Conservation (phyloP, 2,113 vertebrate genomes). For the Nycticorax nycticorax region DNA sequence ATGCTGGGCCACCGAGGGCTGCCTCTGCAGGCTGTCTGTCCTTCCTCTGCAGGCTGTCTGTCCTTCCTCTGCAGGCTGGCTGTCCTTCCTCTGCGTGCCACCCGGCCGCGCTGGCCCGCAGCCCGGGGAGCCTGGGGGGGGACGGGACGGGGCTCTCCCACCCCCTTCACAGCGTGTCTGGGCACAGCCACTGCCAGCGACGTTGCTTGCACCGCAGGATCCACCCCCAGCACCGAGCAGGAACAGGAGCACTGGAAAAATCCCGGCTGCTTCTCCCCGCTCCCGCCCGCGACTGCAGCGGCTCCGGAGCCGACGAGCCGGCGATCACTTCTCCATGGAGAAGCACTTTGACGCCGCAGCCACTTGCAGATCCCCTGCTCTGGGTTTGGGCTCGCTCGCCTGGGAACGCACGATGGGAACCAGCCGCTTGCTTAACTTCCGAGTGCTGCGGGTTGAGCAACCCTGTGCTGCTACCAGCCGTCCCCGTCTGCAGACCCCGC, state of each 20-base stretch:
- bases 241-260: neutral
- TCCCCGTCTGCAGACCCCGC: neutral
- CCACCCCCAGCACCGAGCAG: neutral
- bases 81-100: neutral
- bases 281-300: rapidly evolving
- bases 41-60: too few species aligned
- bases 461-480: neutral
- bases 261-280: neutral
- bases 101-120: rapidly evolving
- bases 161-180: rapidly evolving
- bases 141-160: neutral
- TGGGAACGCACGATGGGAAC: rapidly evolving
- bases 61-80: too few species aligned
- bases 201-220: rapidly evolving
- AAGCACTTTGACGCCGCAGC: neutral
- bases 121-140: rapidly evolving
- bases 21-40: neutral
- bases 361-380: neutral
- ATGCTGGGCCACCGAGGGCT: neutral
- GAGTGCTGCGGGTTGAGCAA: neutral
- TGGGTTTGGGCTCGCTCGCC: neutral
- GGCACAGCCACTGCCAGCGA: neutral
- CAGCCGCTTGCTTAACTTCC: neutral
- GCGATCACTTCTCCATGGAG: neutral
- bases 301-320: rapidly evolving